Evolutionary conservation across 2,888 invertebrate species (phyloP).

Genomic region (Lycia hirtaria): DNA sequence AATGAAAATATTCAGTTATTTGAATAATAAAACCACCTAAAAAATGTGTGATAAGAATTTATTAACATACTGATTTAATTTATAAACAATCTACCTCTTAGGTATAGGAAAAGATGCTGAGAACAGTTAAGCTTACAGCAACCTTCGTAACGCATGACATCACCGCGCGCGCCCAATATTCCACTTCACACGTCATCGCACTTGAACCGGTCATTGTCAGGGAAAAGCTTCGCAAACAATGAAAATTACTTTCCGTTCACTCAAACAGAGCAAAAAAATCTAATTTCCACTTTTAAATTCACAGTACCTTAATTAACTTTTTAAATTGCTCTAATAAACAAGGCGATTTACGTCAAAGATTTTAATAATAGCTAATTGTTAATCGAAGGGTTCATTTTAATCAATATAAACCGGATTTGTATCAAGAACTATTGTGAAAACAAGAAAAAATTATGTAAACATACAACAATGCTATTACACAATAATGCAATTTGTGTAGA

Average conservation of each 20-base stretch:
- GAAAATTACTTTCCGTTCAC: slow-evolving; percentile 14
- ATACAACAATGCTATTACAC: slow-evolving; percentile 28
- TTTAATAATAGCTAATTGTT: neutral
- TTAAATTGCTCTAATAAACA: neutral
- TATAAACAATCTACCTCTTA: neutral
- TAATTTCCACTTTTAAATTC: neutral
- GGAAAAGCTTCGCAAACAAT: slow-evolving; percentile 29
- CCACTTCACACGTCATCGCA: slow-evolving; percentile 49
- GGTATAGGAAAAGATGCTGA: slow-evolving; percentile 8
- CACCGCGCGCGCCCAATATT: slow-evolving; percentile 45
- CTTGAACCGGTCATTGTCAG: slow-evolving; percentile 30
- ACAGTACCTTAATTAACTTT: slow-evolving; percentile 1
- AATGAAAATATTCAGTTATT: no score
- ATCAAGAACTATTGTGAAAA: neutral
- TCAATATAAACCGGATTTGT: neutral
- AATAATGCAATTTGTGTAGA: slow-evolving; percentile 41
- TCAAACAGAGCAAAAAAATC: slow-evolving; percentile 10
- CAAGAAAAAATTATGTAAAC: neutral
- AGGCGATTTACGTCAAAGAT: neutral
- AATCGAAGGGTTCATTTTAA: neutral
- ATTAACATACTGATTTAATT: no score
- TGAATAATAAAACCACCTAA: no score
- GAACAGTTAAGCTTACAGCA: slow-evolving; percentile 21
- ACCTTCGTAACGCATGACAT: slow-evolving; percentile 53
- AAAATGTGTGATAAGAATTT: no score